Evolutionary conservation across 2,113 vertebrate species (phyloP), one percentile per base, ranked within the genome.

Genomic region (Charadrius vociferus): DNA sequence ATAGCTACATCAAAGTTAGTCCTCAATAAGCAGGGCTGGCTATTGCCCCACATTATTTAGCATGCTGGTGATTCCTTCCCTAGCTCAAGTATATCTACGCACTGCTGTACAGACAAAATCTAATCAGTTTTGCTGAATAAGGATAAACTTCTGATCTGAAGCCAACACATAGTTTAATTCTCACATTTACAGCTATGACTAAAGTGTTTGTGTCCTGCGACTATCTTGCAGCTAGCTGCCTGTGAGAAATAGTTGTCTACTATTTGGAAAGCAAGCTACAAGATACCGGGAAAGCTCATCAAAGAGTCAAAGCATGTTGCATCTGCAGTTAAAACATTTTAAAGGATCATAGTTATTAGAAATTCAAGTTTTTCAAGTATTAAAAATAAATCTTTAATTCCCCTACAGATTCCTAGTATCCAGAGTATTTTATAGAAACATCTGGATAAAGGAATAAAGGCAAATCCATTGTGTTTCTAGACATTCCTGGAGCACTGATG

Each of bases 321-420:
- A 90, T 97, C 77, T 91, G 91, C 96, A 96, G 93, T 97, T 96
- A 96, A 94, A 96, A 96, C 86, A 94, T 96, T 98, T 98, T 95
- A 94, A 98, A 97, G 97, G 94, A 96, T 97, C 95, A 82, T 14
- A 70, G 95, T 96, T 97, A 96, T 97, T 97, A 98, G 97, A 98
- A 98, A 98, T 94, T 96, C 94, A 98, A 98, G 94, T 97, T 97
- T 97, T 98, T 96, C 93, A 96, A 98, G 97, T 98, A 98, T 98
- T 98, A 98, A 98, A 98, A 97, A 97, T 97, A 98, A 98, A 98
- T 96, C 98, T 98, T 98, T 98, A 98, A 98, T 98, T 98, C 97
- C 96, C 74, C 91, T 84, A 77, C 97, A 96, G 96, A 98, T 98
- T 98, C 96, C 90, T 94, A 92, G 96, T 94, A 97, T 94, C 93